A percentile compares a stretch with the other conserved stretches of the same genome.
Evolutionary conservation across 2,797 vertebrate genomes (phyloP).

Genomic region (Enteromius radiatus): DNA sequence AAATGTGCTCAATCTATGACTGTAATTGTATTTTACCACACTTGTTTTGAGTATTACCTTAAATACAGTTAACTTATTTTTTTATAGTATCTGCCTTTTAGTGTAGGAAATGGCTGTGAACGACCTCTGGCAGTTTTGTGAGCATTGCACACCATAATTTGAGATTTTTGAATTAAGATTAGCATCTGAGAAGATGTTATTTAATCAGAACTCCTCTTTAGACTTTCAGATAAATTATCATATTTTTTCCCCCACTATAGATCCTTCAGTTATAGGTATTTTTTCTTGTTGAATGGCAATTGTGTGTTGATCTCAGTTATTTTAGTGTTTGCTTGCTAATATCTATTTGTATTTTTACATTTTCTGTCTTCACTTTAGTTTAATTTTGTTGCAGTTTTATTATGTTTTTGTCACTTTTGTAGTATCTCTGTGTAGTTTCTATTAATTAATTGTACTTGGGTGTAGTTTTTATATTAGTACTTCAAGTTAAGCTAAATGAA

Average conservation of each 20-base stretch:
- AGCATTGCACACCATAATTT: background rate
- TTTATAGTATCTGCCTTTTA: background rate
- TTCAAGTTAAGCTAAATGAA: background rate
- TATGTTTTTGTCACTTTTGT: background rate
- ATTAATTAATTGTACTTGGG: background rate
- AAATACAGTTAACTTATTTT: background rate
- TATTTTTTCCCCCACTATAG: too few relatives aligned
- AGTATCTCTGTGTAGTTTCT: background rate
- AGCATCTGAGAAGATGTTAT: background rate
- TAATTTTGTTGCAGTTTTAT: background rate
- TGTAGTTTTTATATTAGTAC: too few relatives aligned
- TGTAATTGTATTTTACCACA: background rate
- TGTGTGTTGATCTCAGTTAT: background rate
- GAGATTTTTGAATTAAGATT: too few relatives aligned
- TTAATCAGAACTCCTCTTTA: background rate
- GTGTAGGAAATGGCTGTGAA: background rate
- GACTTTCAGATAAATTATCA: background rate
- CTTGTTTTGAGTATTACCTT: background rate
- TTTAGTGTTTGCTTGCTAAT: background rate
- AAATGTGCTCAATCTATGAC: too few relatives aligned
- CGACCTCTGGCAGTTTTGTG: background rate
- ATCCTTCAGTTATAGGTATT: background rate
- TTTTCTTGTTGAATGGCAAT: background rate
- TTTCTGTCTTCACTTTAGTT: background rate
- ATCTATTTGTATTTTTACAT: background rate